Evolutionary conservation across 2,113 vertebrate species (phyloP).

Genomic region (Chelonoidis abingdonii): DNA sequence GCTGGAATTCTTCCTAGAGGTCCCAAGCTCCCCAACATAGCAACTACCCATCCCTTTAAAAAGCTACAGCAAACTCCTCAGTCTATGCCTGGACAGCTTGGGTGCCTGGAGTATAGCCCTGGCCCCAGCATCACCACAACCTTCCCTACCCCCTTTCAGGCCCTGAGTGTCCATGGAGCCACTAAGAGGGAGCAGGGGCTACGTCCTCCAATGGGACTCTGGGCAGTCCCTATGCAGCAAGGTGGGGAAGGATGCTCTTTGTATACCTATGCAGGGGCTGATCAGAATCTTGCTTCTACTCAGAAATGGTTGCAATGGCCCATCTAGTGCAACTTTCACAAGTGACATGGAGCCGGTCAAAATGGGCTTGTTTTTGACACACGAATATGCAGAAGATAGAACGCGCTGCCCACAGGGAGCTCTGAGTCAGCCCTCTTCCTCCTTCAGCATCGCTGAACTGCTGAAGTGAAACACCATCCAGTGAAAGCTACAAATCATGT

Average conservation of each 20-base stretch:
- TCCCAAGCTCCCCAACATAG: neutral
- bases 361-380: neutral
- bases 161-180: neutral
- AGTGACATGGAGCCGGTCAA: neutral
- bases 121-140: neutral
- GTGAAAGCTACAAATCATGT: neutral
- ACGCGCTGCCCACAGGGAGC: neutral
- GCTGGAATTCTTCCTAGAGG: neutral
- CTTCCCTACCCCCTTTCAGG: neutral
- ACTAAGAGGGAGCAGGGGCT: neutral
- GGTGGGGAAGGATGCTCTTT: neutral
- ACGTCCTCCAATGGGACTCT: accelerated
- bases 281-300: neutral
- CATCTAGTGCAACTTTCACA: neutral
- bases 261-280: neutral
- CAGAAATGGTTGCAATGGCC: neutral
- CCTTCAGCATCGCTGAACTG: neutral
- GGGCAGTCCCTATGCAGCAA: neutral
- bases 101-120: neutral
- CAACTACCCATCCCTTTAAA: too few species aligned
- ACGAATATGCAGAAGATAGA: neutral
- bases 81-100: neutral
- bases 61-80: neutral
- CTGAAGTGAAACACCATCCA: neutral
- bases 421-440: neutral